Base-by-base conservation (phyloP, 2,113 vertebrate species). In the Oenanthe melanoleuca region DNA sequence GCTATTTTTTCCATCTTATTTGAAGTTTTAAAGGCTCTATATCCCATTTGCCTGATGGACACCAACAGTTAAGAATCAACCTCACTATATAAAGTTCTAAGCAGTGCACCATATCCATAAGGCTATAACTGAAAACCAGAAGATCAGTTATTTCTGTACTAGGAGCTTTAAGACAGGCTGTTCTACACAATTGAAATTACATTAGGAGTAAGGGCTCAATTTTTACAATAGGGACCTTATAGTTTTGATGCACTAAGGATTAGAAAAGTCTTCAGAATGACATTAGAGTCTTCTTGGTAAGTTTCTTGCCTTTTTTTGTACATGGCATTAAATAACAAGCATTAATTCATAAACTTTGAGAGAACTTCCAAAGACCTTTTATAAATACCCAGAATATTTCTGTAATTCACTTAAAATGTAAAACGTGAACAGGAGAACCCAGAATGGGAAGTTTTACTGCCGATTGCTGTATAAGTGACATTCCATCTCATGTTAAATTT, bases 351-450 rank as follows among this genome's bases (percentile, higher is more conserved):
- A 94, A 94, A 94, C 65, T 65, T 87, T 44, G 91, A 95, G 95
- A 92, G 94, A 90, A 92, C 67, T 94, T 92, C 90, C 82, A 80
- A 95, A 83, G 82, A 90, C 64, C 91, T 93, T 90, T 61, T 82
- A 80, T 86, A 96, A 90, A 92, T 56, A 96, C 72, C n/a, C 55
- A 89, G 96, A 95, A 37, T 80, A 85, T 91, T 93, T 96, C 96
- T 89, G 89, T 95, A 94, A 91, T 94, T 97, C 88, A 92, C 24
- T 88, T 94, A 93, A 89, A 92, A 61, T 13, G 70, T 87, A 86
- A 96, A 97, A 96, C 96, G 97, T 97, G 96, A 96, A 97, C 80
- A 94, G 81, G 82, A 95, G 64, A 95, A 89, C 64, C 79, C 81
- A 64, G 59, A 91, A 81, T 4, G 45, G 88, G 82, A 91, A 93